Evolutionary conservation across 2,888 invertebrate species (phyloP).

Genomic region (Pecten maximus): DNA sequence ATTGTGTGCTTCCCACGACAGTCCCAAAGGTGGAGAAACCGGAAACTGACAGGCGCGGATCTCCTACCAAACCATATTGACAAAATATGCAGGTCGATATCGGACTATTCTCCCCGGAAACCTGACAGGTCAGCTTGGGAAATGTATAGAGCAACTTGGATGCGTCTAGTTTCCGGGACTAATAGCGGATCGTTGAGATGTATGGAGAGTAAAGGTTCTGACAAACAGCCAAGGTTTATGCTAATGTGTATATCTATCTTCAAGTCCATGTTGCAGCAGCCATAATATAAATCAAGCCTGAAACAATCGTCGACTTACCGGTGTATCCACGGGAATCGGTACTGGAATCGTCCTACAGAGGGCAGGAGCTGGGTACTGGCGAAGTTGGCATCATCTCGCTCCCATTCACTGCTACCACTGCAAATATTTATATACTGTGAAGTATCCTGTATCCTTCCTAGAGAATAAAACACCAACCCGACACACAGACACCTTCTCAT

Average conservation of each 20-base stretch:
- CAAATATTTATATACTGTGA: neutral
- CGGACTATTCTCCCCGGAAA: neutral
- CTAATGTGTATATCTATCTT: slow-evolving; percentile 20
- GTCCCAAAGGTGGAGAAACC: neutral
- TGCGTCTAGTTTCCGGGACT: neutral
- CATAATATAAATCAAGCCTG: slow-evolving; percentile 15
- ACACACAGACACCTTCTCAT: slow-evolving; percentile 1
- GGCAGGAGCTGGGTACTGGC: neutral
- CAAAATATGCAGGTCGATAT: neutral
- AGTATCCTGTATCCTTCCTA: neutral
- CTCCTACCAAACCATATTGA: neutral
- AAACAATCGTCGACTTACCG: neutral
- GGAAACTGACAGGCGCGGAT: neutral
- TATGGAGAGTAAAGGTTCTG: neutral
- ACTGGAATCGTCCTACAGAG: neutral
- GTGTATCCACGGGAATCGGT: neutral
- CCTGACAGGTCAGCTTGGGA: neutral
- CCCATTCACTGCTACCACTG: neutral
- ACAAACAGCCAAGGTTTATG: neutral
- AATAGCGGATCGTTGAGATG: neutral
- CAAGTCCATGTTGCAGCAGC: neutral
- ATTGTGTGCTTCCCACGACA: neutral
- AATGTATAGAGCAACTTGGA: neutral
- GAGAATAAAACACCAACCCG: neutral
- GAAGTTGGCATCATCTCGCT: neutral